phyloP scores from a whole-genome alignment of 2,113 vertebrate species.

The Poicephalus gulielmi region DNA sequence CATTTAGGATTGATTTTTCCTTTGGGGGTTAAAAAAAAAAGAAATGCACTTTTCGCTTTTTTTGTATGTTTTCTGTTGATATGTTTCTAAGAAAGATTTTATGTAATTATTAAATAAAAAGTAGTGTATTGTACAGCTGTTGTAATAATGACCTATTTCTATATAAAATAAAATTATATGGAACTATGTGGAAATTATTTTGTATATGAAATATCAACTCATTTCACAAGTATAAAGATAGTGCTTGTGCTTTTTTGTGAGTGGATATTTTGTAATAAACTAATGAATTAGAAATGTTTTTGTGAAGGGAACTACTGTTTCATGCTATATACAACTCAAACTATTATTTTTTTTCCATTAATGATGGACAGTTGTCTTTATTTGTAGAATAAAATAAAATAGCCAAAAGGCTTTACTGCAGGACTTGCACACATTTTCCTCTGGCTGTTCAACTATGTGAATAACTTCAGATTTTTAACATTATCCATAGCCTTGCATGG shows the following conservation, averaged over 20 bases:
- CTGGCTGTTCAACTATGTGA: constrained; percentile 40
- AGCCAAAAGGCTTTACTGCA: constrained; percentile 47
- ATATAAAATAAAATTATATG: constrained; percentile 84
- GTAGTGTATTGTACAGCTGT: constrained; percentile 83
- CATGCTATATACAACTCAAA: constrained; percentile 59
- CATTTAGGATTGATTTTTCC: constrained; percentile 73
- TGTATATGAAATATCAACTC: constrained; percentile 79
- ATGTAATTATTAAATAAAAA: constrained; percentile 79
- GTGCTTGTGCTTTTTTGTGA: constrained; percentile 77
- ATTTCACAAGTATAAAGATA: constrained; percentile 76
- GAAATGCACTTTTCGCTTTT: constrained; percentile 83
- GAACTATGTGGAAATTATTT: constrained; percentile 83
- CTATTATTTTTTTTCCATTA: constrained; percentile 63
- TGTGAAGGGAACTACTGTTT: constrained; percentile 66
- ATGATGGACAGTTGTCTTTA: constrained; percentile 65
- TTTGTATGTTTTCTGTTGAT: constrained; percentile 83
- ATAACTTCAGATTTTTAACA: neutral
- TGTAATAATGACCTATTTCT: constrained; percentile 86
- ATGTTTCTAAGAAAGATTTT: constrained; percentile 85
- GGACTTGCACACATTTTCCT: constrained; percentile 55
- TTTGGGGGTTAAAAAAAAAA: constrained; percentile 45
- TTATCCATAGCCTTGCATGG: neutral
- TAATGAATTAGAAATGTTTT: constrained; percentile 74
- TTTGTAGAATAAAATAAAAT: constrained; percentile 68
- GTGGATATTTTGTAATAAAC: constrained; percentile 82